phyloP scores from a whole-genome alignment of 30 jellyfish, hydroid and myxozoan species.

The Hydractinia symbiolongicarpus region DNA sequence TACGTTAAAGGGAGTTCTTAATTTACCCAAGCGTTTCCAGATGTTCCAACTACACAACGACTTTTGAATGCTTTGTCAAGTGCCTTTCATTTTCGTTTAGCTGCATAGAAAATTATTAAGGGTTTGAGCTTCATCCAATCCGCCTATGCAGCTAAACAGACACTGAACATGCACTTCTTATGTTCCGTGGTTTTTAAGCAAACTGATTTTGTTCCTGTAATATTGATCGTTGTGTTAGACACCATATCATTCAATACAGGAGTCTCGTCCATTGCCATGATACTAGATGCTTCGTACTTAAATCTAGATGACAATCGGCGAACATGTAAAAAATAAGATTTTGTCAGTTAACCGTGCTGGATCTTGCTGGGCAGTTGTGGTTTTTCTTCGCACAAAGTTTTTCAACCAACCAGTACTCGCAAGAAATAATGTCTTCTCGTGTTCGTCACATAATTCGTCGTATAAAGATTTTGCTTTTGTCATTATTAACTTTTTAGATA shows the following conservation, averaged over 20 bases:
- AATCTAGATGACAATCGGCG: not conserved
- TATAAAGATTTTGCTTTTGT: not conserved
- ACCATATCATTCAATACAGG: not conserved
- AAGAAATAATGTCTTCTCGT: not conserved
- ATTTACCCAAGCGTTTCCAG: too few species aligned
- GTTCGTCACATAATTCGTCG: not conserved
- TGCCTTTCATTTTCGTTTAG: not conserved
- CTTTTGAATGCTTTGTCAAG: not conserved
- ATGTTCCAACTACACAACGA: not conserved
- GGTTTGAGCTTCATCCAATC: not conserved
- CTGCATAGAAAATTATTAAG: not conserved
- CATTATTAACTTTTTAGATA: not conserved
- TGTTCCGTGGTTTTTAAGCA: not conserved
- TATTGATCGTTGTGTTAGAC: not conserved
- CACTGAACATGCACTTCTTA: not conserved
- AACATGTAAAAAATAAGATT: not conserved
- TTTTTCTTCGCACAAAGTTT: not conserved
- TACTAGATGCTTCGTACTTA: not conserved
- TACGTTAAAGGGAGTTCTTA: too few species aligned
- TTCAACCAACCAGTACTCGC: too few species aligned
- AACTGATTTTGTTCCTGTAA: not conserved
- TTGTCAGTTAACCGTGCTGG: not conserved
- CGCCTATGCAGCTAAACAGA: not conserved
- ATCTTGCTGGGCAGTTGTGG: slow-evolving; percentile 2
- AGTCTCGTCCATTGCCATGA: slow-evolving; percentile 1